Evolutionary conservation across 2,113 vertebrate genomes (phyloP).

Genomic region (Prionailurus viverrinus): DNA sequence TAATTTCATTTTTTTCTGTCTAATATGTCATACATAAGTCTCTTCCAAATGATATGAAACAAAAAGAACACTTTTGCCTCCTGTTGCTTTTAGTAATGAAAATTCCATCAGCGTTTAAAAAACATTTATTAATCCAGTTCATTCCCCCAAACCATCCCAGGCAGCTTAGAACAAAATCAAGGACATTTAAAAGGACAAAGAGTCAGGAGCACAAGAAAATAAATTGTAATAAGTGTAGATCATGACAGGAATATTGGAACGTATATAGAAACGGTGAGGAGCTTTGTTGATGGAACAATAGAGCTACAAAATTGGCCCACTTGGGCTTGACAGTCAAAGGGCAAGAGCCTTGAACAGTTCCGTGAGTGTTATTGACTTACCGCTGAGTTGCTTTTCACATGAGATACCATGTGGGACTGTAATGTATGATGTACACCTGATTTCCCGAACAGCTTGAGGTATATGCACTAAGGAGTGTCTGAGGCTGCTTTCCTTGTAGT

Average conservation of each 20-base stretch:
- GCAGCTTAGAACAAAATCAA: conserved; percentile 12
- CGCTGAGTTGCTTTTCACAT: not conserved
- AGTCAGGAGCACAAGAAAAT: not conserved
- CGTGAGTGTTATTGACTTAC: not conserved
- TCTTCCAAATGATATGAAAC: not conserved
- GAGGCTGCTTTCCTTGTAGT: not conserved
- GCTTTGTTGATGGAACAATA: not conserved
- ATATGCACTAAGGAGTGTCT: fast-evolving
- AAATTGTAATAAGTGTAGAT: not conserved
- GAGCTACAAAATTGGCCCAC: not conserved
- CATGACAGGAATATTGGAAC: not conserved
- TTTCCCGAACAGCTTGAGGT: not conserved
- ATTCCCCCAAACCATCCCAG: not conserved
- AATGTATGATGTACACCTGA: fast-evolving
- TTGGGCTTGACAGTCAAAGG: not conserved
- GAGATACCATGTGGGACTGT: not conserved
- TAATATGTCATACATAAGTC: not conserved
- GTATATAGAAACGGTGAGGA: not conserved
- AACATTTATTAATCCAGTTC: conserved; percentile 35
- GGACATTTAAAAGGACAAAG: conserved; percentile 25
- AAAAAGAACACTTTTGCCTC: not conserved
- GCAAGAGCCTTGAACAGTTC: not conserved
- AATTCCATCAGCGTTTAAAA: conserved; percentile 60
- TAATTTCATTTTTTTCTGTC: conserved; percentile 43
- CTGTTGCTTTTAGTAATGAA: conserved; percentile 50